Evolutionary conservation across 1,140 invertebrate genomes (phyloP), one percentile per base, ranked within the genome.

Genomic region (Portunus trituberculatus): DNA sequence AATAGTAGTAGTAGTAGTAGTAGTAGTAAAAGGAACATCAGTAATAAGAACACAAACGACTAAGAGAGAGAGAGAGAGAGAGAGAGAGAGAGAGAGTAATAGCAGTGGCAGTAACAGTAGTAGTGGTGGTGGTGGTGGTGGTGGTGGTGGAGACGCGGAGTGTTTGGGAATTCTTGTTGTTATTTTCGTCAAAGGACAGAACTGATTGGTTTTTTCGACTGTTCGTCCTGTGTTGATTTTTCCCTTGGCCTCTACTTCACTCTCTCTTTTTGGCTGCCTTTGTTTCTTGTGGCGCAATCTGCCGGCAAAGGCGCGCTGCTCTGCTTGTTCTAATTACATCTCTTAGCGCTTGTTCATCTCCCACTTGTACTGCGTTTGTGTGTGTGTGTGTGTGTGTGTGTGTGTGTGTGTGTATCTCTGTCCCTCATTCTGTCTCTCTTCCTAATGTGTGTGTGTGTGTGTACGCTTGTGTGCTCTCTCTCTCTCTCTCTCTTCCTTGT

Each of bases 361-460:
- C 48, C 25, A 39, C 92, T 12, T 31, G 20, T 32, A 3, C 45
- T 92, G 8, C 45, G 16, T 45, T 7, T 83, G 82, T 48, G 32
- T 86, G 6, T 32, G 28, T n/a, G 28, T 29, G 84, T 88, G 84
- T 88, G 93, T 89, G 93, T 89, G 93, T 67, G 93, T 32, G 93
- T 76, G 93, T 88, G 93, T 89, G 93, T 76, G 93, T 88, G 93
- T 89, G 67, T 48, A 16, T 93, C 31, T 93, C 0, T 67, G 59
- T 91, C 25, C 52, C 31, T 91, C 20, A 14, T 29, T 59, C 45
- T 91, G 28, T 39, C 0, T 86, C 67, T 32, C 20, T 31, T 25
- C 46, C 39, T 59, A 45, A 25, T 48, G n/a, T 91, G 52, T 92
- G 14, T 48, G n/a, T 91, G 52, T 92, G 14, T 93, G n/a, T 29